A percentile compares a stretch with the other conserved stretches of the same genome.
Conservation (phyloP, 2,797 vertebrate species). For the Molossus alvarezi region DNA sequence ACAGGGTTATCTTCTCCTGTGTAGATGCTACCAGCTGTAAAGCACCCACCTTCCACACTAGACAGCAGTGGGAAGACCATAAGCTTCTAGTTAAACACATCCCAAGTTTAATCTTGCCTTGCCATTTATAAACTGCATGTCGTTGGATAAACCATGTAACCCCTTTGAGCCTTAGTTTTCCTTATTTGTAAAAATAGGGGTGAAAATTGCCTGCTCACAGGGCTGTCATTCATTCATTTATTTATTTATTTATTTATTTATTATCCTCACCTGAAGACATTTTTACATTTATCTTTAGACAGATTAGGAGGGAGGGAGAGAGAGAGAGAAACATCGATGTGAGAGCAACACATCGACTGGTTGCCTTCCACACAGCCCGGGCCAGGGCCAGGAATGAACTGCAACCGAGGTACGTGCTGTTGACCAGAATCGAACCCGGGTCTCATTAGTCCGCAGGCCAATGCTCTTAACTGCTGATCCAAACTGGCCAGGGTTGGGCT, state of each 20-base stretch:
- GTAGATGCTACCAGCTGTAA: slow-evolving; percentile 48
- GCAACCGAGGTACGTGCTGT: too few species aligned
- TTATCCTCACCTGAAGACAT: too few species aligned
- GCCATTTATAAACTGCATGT: neutral
- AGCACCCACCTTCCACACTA: slow-evolving; percentile 15
- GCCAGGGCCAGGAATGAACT: too few species aligned
- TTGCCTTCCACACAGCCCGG: too few species aligned
- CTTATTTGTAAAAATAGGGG: slow-evolving; percentile 60
- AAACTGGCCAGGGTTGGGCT: neutral
- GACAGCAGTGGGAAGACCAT: neutral
- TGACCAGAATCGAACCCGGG: too few species aligned
- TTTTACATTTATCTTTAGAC: too few species aligned
- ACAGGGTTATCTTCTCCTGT: slow-evolving; percentile 61
- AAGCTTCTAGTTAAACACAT: neutral
- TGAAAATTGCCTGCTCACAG: neutral
- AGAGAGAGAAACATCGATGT: too few species aligned
- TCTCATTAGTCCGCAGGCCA: too few species aligned
- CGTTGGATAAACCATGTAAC: slow-evolving; percentile 19
- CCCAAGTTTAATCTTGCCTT: slow-evolving; percentile 18
- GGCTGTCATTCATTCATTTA: neutral
- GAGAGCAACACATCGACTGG: too few species aligned
- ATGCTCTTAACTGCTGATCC: too few species aligned
- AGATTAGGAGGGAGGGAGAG: too few species aligned
- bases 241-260: too few species aligned
- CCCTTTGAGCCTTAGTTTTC: slow-evolving; percentile 45